Percentiles rank a stretch among this genome's conserved stretches.
These are phyloP conservation scores for Diuraphis noxia DNA, from an alignment of 1,140 invertebrate species.

Conservation along the genomic window DNA sequence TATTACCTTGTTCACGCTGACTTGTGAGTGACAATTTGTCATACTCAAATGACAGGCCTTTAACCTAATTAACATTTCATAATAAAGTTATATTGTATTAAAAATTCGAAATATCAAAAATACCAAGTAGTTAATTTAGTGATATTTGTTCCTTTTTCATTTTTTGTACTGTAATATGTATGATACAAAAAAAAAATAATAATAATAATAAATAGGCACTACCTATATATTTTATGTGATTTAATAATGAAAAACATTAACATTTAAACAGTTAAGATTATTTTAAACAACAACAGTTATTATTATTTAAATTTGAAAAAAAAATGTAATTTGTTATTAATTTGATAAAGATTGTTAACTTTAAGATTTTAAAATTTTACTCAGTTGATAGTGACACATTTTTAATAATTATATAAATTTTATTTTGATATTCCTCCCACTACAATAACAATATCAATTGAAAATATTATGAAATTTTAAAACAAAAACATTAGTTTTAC, in stretches of 20 bases:
- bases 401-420: background rate
- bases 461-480: background rate
- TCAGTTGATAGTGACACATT: background rate
- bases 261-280: background rate
- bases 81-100: background rate
- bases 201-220: no score
- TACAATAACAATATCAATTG: background rate
- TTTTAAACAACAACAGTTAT: background rate
- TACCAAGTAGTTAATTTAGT: background rate
- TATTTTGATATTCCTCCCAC: background rate
- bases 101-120: background rate
- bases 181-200: no score
- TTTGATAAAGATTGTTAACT: background rate
- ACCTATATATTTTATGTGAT: no score
- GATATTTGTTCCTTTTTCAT: background rate
- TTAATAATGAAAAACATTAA: background rate
- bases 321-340: background rate
- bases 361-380: background rate
- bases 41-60: slow-evolving; percentile 77
- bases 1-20: slow-evolving; percentile 41
- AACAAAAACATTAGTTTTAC: slow-evolving; percentile 60
- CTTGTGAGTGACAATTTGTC: slow-evolving; percentile 70
- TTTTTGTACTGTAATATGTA: background rate
- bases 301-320: background rate
- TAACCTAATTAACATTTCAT: slow-evolving; percentile 64